These are phyloP conservation scores for Tricholaema leucomelas DNA, from an alignment of 2,113 vertebrate genomes.

Conservation along the genomic window DNA sequence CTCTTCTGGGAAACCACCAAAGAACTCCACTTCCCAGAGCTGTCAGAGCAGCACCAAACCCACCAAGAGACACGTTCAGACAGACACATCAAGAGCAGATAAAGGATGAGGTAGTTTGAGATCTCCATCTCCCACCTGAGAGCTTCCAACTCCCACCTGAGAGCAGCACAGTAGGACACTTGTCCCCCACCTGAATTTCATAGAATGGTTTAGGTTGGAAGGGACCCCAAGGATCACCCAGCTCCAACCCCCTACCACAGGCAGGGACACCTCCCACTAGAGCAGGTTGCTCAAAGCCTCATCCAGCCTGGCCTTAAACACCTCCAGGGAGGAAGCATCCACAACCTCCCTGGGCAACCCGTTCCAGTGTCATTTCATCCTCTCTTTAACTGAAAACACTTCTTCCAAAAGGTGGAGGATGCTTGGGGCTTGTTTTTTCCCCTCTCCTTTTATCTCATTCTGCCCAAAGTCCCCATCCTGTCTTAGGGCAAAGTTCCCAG, in stretches of 20 bases:
- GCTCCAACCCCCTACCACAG: too few species aligned
- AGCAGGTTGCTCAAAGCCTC: too few species aligned
- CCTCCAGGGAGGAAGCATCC: too few species aligned
- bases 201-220: too few species aligned
- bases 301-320: too few species aligned
- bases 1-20: rapidly evolving
- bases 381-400: too few species aligned
- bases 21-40: background rate
- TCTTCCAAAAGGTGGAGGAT: too few species aligned
- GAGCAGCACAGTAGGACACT: background rate
- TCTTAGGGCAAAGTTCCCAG: conserved; percentile 3
- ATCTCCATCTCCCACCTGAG: background rate
- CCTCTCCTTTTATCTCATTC: background rate
- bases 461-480: background rate
- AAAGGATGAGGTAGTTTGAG: background rate
- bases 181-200: rapidly evolving
- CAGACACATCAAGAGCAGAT: background rate
- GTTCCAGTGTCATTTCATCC: too few species aligned
- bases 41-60: background rate
- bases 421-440: too few species aligned
- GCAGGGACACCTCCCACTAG: too few species aligned
- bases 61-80: background rate
- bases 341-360: too few species aligned
- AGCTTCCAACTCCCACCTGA: background rate
- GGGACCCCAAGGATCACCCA: too few species aligned